These are phyloP conservation scores for Mastomys natalensis DNA, from an alignment of 2,113 vertebrate species.

Conservation along the genomic window DNA sequence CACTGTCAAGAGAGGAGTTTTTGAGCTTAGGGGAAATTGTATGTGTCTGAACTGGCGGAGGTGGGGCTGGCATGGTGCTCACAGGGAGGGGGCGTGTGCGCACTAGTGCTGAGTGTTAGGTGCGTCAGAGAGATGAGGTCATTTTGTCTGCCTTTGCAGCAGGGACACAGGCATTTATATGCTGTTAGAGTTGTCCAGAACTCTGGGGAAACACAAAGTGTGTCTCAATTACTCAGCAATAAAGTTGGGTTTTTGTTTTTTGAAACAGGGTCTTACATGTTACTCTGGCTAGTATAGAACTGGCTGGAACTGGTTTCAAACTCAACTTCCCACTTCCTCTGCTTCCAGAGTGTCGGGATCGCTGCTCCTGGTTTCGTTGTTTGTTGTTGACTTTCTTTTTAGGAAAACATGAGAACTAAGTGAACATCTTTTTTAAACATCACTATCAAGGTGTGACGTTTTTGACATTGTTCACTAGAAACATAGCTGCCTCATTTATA, in stretches of 20 bases:
- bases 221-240: not conserved
- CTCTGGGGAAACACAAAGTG: not conserved
- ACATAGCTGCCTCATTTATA: not conserved
- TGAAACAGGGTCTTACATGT: not conserved
- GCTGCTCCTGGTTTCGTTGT: not conserved
- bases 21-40: not conserved
- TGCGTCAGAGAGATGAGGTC: not conserved
- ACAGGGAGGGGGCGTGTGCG: not conserved
- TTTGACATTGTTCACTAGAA: not conserved
- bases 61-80: not conserved
- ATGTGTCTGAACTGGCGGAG: not conserved
- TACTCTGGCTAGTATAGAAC: not conserved
- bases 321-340: too few relatives aligned
- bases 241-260: not conserved
- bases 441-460: not conserved
- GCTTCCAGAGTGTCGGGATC: not conserved
- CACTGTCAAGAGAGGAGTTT: not conserved
- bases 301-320: not conserved
- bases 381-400: not conserved
- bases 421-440: not conserved
- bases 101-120: too few relatives aligned
- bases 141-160: not conserved
- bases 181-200: not conserved
- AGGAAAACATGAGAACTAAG: not conserved
- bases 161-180: not conserved